Base-by-base conservation (phyloP, 1,140 invertebrate species). In the Sycophaga agraensis region DNA sequence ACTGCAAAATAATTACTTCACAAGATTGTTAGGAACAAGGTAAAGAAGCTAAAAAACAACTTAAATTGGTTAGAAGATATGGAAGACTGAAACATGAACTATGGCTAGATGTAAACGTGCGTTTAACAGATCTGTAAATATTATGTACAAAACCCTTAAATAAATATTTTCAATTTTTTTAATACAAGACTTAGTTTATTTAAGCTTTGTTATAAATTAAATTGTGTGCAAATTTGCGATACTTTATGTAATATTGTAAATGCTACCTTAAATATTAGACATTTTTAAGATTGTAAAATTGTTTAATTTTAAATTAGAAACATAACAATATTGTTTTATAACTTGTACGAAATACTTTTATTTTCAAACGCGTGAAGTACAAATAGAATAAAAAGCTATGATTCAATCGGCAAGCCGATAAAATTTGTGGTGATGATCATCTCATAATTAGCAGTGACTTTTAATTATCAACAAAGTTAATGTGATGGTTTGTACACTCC, bases 131-230 rank as follows among this genome's bases (percentile, higher is more conserved):
- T 0, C 2, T 65, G 64, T 65, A 75, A 76, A 76, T 63, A 40
- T 16, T 75, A 70, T 72, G 76, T 66, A 57, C 72, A 76, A 73
- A 58, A 68, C 69, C 21, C 68, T 63, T 70, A 71, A 73, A 78
- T 75, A 78, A 74, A 72, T 78, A 79, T 79, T 79, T 79, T 79
- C 69, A 60, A 79, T 76, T 78, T 78, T 77, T 75, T 70, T 73
- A 73, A 71, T 65, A 16, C 22, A 31, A 40, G 37, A 19, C 54
- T 21, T 46, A 11, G 53, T 55, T 55, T 55, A 35, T 17, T 57
- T 24, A 31, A 56, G 31, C 12, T 22, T n/a, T n/a, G n/a, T n/a
- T 31, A 31, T 31, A 31, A 31, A 31, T 31, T 6, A 31, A 31
- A 31, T 31, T 31, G 11, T 4, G 5, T 31, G 5, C 11, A 4